Conservation (phyloP, 2,888 invertebrate genomes). For the Caenorhabditis macrosperma region DNA sequence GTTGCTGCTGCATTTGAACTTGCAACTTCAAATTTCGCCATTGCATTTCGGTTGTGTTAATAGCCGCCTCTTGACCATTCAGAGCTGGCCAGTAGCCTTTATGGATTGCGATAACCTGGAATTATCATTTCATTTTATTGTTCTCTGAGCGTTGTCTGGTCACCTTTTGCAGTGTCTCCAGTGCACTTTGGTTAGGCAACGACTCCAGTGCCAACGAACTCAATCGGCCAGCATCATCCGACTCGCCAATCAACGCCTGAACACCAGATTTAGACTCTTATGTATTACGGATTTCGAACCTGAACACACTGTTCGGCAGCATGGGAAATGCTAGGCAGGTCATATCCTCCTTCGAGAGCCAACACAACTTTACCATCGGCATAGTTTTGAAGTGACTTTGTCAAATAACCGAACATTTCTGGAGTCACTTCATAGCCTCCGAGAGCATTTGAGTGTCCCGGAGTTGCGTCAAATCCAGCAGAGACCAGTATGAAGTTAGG, state of each 20-base stretch:
- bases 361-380: constrained; percentile 83
- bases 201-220: constrained; percentile 69
- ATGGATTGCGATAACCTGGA: constrained; percentile 78
- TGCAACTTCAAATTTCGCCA: constrained; percentile 66
- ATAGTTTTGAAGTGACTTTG: constrained; percentile 90
- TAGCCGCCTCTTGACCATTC: constrained; percentile 71
- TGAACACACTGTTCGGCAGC: constrained; percentile 96
- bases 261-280: too few species aligned
- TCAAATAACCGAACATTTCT: constrained; percentile 90
- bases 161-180: constrained; percentile 79
- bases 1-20: constrained; percentile 55
- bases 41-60: constrained; percentile 73
- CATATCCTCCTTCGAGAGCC: constrained; percentile 85
- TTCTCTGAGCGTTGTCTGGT: background rate
- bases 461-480: constrained; percentile 97
- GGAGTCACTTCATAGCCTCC: constrained; percentile 95
- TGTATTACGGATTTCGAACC: too few species aligned
- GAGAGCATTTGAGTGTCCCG: constrained; percentile 93
- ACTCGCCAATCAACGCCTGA: constrained; percentile 84
- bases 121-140: background rate
- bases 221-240: constrained; percentile 68
- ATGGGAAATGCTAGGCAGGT: constrained; percentile 95
- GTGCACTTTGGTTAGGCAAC: constrained; percentile 66
- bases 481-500: constrained; percentile 88
- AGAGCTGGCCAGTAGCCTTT: constrained; percentile 78